phyloP scores from a whole-genome alignment of 2,888 invertebrate genomes.

The Altica lythri region DNA sequence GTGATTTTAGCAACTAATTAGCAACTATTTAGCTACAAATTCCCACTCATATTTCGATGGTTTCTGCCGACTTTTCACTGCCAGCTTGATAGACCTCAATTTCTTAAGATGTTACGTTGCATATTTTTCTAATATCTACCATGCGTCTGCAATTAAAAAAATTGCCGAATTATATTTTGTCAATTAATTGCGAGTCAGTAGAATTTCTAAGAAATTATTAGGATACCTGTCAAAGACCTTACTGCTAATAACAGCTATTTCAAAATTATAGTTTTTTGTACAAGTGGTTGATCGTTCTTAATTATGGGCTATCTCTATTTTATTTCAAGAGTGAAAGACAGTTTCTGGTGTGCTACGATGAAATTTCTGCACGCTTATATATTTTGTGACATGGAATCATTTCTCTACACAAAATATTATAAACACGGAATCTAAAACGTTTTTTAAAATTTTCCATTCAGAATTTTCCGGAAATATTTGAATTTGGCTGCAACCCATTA shows the following conservation, averaged over 20 bases:
- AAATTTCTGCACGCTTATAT: slow-evolving; percentile 32
- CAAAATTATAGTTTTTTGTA: slow-evolving; percentile 33
- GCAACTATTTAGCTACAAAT: too few species aligned
- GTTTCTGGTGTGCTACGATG: slow-evolving; percentile 28
- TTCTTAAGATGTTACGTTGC: slow-evolving; percentile 12
- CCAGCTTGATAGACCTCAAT: too few species aligned
- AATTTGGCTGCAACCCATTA: too few species aligned
- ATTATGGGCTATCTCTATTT: slow-evolving; percentile 34
- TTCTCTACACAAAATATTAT: slow-evolving; percentile 19
- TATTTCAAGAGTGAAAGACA: slow-evolving; percentile 33
- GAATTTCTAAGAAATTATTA: slow-evolving; percentile 30
- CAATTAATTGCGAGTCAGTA: slow-evolving; percentile 28
- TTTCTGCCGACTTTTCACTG: too few species aligned
- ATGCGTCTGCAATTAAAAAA: slow-evolving; percentile 20
- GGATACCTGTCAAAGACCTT: slow-evolving; percentile 34
- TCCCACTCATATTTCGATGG: too few species aligned
- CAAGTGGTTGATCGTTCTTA: slow-evolving; percentile 34
- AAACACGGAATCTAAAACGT: too few species aligned
- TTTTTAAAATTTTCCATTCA: too few species aligned
- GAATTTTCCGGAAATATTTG: too few species aligned
- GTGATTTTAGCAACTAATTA: too few species aligned
- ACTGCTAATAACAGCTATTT: slow-evolving; percentile 34
- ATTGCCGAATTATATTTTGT: slow-evolving; percentile 27
- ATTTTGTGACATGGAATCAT: slow-evolving; percentile 26
- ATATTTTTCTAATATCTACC: slow-evolving; percentile 5